Evolutionary conservation across 2,888 invertebrate genomes (phyloP).

Genomic region (Microctonus aethiopoides): DNA sequence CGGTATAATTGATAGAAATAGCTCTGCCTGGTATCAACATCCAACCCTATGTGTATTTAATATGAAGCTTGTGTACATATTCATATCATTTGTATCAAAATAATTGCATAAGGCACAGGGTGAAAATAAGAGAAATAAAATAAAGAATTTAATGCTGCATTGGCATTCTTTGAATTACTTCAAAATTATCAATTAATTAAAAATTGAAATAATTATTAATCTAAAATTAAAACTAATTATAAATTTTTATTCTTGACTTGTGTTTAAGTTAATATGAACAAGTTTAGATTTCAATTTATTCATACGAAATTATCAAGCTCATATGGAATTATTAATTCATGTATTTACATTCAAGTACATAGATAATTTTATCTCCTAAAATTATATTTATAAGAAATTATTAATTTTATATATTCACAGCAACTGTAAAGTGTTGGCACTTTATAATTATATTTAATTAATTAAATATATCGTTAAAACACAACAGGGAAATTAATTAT

Average conservation of each 20-base stretch:
- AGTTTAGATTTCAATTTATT: too few species aligned
- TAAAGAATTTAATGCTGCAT: background rate
- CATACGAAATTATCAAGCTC: too few species aligned
- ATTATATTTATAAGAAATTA: too few species aligned
- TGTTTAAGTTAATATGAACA: conserved; percentile 21
- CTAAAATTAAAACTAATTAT: conserved; percentile 24
- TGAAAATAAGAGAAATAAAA: background rate
- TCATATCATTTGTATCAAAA: background rate
- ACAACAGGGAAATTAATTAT: too few species aligned
- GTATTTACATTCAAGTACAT: background rate
- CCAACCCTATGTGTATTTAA: background rate
- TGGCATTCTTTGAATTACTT: background rate
- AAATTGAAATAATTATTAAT: conserved; percentile 25
- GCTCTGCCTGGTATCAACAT: background rate
- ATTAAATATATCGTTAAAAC: too few species aligned
- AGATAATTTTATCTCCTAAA: too few species aligned
- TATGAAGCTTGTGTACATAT: background rate
- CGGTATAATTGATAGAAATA: conserved; percentile 29
- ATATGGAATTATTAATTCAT: too few species aligned
- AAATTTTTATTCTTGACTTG: conserved; percentile 19
- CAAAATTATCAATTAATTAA: conserved; percentile 18
- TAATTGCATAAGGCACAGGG: background rate
- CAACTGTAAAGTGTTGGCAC: too few species aligned
- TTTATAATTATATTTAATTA: too few species aligned
- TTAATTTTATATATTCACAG: too few species aligned